phyloP scores from a whole-genome alignment of 2,888 invertebrate genomes.

The Gryllus longicercus region DNA sequence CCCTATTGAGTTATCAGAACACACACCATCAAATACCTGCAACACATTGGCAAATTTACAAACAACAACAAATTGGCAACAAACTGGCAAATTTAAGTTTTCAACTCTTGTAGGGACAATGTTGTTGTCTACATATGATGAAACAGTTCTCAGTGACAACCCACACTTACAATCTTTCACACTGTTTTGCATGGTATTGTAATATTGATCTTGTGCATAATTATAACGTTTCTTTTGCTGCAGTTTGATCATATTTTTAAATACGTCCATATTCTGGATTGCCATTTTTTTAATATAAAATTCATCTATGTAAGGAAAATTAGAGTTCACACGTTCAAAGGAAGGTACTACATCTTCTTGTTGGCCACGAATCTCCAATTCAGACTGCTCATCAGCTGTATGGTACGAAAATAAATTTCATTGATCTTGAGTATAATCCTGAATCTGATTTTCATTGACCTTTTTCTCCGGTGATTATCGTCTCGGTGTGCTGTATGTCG shows the following conservation, averaged over 20 bases:
- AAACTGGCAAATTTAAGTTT: slow-evolving; percentile 26
- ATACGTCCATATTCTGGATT: slow-evolving; percentile 26
- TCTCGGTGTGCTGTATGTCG: no score
- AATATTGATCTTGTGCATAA: not conserved
- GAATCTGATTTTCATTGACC: no score
- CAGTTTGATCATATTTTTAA: slow-evolving; percentile 20
- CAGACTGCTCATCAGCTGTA: no score
- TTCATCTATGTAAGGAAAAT: slow-evolving; percentile 34
- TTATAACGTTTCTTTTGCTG: slow-evolving; percentile 19
- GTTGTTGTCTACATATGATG: not conserved
- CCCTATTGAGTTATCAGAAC: slow-evolving; percentile 23
- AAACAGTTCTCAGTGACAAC: slow-evolving; percentile 19
- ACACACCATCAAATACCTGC: slow-evolving; percentile 20
- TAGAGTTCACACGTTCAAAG: slow-evolving; percentile 28
- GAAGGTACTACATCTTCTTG: not conserved
- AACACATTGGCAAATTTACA: no score
- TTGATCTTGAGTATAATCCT: no score
- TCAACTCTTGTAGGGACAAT: no score
- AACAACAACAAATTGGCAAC: no score
- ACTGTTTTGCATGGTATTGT: not conserved
- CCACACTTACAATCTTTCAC: slow-evolving; percentile 24
- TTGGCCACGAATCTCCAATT: not conserved
- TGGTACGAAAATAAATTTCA: no score
- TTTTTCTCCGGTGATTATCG: no score
- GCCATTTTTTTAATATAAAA: slow-evolving; percentile 28